phyloP scores from a whole-genome alignment of 2,888 invertebrate species.

The Drosophila dives region DNA sequence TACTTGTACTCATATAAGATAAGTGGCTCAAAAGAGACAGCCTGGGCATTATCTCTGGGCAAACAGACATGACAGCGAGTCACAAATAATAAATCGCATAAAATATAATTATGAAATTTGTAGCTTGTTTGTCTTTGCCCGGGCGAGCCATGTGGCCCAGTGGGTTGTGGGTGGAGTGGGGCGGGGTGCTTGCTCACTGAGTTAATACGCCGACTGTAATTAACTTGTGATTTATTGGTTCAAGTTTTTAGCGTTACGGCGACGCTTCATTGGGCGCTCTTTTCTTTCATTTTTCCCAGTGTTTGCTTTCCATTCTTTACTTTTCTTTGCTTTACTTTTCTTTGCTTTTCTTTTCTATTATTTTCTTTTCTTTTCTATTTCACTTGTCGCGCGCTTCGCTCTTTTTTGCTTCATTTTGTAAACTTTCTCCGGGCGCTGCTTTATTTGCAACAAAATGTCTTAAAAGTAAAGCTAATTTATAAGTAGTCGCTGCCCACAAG shows the following conservation, averaged over 20 bases:
- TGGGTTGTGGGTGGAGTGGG: slow-evolving; percentile 10
- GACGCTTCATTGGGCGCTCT: slow-evolving; percentile 61
- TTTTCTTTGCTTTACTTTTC: slow-evolving; percentile 16
- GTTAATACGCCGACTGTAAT: slow-evolving; percentile 82
- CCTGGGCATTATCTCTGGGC: slow-evolving; percentile 76
- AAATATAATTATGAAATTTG: slow-evolving; percentile 83
- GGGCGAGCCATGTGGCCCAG: slow-evolving; percentile 28
- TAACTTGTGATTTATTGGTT: slow-evolving; percentile 83
- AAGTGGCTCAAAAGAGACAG: slow-evolving; percentile 55
- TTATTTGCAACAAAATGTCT: slow-evolving; percentile 80
- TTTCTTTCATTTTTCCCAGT: slow-evolving; percentile 24
- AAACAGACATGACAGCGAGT: slow-evolving; percentile 77
- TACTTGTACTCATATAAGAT: slow-evolving; percentile 34
- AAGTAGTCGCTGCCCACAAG: slow-evolving; percentile 54
- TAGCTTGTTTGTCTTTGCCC: slow-evolving; percentile 52
- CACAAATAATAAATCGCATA: slow-evolving; percentile 83
- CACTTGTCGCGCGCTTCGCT: slow-evolving; percentile 44
- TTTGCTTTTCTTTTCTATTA: slow-evolving; percentile 10
- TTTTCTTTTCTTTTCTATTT: slow-evolving; percentile 17
- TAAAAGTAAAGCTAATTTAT: slow-evolving; percentile 83
- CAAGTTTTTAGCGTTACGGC: slow-evolving; percentile 72
- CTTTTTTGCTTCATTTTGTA: slow-evolving; percentile 54
- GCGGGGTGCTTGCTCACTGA: slow-evolving; percentile 54
- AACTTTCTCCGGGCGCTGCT: slow-evolving; percentile 72
- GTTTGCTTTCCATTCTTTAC: slow-evolving; percentile 22